Conservation (phyloP, 2,113 vertebrate species). For the Mus spicilegus region DNA sequence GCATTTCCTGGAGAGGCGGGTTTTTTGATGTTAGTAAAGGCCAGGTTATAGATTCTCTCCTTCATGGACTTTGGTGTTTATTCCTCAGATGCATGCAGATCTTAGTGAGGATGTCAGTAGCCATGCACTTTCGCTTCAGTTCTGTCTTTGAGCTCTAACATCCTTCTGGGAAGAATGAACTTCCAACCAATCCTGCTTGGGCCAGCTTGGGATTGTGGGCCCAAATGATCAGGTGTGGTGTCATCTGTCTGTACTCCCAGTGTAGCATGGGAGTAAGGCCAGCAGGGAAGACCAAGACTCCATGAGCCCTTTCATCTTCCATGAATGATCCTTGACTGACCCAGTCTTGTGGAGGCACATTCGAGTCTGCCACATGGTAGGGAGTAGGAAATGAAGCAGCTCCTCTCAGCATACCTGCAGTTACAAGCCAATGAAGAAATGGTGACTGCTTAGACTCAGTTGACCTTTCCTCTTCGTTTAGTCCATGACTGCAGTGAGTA, state of each 20-base stretch:
- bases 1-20: background rate
- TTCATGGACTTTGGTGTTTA: background rate
- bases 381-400: background rate
- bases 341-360: no score
- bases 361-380: background rate
- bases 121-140: background rate
- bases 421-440: no score
- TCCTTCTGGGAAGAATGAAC: background rate
- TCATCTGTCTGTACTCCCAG: background rate
- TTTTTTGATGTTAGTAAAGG: conserved; percentile 8
- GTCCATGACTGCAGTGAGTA: background rate
- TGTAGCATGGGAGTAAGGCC: no score
- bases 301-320: background rate
- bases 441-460: background rate
- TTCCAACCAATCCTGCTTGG: background rate
- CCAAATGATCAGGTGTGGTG: no score
- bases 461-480: no score
- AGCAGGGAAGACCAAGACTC: background rate
- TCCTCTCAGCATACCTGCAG: background rate
- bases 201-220: background rate
- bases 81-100: background rate
- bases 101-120: background rate
- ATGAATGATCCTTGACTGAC: background rate
- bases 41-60: background rate
- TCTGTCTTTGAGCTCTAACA: background rate